phyloP scores from a whole-genome alignment of 1,140 invertebrate species.

The Drosophila santomea region DNA sequence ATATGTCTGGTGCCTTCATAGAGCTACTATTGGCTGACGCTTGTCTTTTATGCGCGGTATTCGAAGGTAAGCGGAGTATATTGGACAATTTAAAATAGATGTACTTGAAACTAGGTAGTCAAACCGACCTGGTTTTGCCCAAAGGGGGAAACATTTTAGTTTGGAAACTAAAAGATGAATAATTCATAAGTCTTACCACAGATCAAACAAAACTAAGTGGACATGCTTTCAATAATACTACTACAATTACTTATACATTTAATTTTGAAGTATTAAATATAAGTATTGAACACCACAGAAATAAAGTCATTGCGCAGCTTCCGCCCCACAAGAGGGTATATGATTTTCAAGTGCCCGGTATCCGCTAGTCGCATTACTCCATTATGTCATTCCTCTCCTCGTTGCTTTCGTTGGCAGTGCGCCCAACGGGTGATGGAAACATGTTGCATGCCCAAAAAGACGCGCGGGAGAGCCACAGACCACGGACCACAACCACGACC shows the following conservation, averaged over 20 bases:
- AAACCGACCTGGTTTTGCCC: not conserved
- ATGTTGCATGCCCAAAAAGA: constrained; percentile 59
- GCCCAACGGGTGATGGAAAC: constrained; percentile 77
- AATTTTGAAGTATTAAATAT: too few species aligned
- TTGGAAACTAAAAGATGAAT: too few species aligned
- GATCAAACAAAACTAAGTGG: too few species aligned
- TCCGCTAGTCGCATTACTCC: constrained; percentile 34
- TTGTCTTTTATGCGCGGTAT: constrained; percentile 59
- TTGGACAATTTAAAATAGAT: constrained; percentile 5
- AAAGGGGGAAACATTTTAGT: too few species aligned
- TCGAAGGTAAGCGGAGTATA: constrained; percentile 26
- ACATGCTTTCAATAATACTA: too few species aligned
- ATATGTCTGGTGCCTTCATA: constrained; percentile 48
- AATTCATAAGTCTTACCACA: too few species aligned
- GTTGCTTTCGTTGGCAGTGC: constrained; percentile 71
- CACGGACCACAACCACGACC: not conserved
- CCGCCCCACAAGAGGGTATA: not conserved
- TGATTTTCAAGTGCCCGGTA: constrained; percentile 31
- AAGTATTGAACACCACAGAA: too few species aligned
- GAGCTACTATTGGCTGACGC: constrained; percentile 67
- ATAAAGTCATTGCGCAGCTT: not conserved
- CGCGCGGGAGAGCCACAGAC: constrained; percentile 56
- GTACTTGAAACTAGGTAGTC: not conserved
- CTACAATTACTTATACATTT: too few species aligned
- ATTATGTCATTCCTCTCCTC: constrained; percentile 21